phyloP scores from a whole-genome alignment of 2,797 vertebrate genomes.

The Urophycis tenuis region DNA sequence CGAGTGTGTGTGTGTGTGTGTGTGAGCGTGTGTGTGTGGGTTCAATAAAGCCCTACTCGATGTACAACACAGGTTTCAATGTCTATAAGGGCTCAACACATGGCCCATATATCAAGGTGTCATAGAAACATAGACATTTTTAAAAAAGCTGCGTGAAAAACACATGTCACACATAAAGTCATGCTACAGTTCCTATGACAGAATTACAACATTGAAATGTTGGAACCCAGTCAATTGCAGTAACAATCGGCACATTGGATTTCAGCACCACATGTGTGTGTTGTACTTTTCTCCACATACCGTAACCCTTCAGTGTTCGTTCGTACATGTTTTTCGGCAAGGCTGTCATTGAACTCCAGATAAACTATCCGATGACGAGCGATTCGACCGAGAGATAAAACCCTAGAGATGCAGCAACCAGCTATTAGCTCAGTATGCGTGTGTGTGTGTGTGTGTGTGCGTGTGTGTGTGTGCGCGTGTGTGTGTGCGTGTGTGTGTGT shows the following conservation, averaged over 20 bases:
- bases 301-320: background rate
- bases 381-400: background rate
- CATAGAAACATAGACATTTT: background rate
- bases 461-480: too few relatives aligned
- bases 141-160: background rate
- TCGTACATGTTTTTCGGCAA: background rate
- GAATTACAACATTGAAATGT: background rate
- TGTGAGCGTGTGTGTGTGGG: background rate
- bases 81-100: background rate
- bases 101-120: background rate
- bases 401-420: background rate
- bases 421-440: background rate
- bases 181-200: background rate
- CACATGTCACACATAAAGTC: background rate
- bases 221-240: background rate
- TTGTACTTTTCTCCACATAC: background rate
- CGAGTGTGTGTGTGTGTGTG: background rate
- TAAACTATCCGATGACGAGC: background rate
- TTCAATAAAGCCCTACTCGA: background rate
- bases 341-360: background rate
- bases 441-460: background rate
- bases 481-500: slow-evolving; percentile 10
- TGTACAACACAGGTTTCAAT: background rate
- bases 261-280: background rate
- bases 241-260: too few relatives aligned